These are phyloP conservation scores for Smittia aterrima DNA, from an alignment of 2,888 invertebrate genomes.

Conservation along the genomic window DNA sequence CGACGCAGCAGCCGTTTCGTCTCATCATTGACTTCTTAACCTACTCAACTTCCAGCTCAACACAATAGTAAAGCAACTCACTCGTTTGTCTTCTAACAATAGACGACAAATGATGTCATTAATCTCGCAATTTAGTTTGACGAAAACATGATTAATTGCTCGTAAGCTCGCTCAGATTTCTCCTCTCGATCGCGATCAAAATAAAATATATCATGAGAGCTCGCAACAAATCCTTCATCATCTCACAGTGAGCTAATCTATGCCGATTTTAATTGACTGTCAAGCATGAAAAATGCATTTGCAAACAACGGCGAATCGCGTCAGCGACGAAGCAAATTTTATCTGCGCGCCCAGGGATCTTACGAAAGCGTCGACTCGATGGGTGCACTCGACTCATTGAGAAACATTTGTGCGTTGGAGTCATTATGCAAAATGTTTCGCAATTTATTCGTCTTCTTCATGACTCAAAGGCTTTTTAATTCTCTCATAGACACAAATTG, in stretches of 20 bases:
- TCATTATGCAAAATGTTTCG: constrained; percentile 16
- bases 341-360: too few species aligned
- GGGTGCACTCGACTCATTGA: background rate
- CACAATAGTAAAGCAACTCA: background rate
- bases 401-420: constrained; percentile 11
- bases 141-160: constrained; percentile 16
- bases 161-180: background rate
- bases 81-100: background rate
- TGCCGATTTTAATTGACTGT: background rate
- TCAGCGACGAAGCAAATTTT: too few species aligned
- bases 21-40: constrained; percentile 24
- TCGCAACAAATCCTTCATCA: background rate
- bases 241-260: background rate
- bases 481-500: background rate
- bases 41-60: constrained; percentile 4
- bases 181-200: background rate
- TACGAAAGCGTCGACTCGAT: background rate
- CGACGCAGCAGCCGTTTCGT: background rate
- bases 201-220: background rate
- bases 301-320: background rate
- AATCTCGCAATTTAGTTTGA: background rate
- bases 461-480: background rate
- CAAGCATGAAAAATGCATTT: constrained; percentile 16
- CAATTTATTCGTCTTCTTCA: constrained; percentile 11
- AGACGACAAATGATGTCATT: background rate